These are phyloP conservation scores for Melolontha melolontha DNA, from an alignment of 2,888 invertebrate species.

Conservation along the genomic window DNA sequence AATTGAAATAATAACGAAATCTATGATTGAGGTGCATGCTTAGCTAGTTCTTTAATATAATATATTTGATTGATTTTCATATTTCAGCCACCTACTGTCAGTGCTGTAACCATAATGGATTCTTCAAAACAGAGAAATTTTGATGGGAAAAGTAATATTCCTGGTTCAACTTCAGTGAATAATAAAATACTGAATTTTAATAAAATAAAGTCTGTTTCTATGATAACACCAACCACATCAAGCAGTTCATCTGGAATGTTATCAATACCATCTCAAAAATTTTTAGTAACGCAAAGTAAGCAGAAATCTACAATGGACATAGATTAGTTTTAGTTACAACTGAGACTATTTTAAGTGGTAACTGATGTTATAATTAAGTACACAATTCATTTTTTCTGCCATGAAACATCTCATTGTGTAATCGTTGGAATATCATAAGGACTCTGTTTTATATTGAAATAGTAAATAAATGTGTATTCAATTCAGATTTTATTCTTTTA, in stretches of 20 bases:
- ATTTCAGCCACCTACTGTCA: constrained; percentile 17
- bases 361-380: constrained; percentile 1
- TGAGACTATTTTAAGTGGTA: constrained; percentile 5
- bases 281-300: constrained; percentile 15
- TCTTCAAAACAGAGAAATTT: background rate
- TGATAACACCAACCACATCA: background rate
- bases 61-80: background rate
- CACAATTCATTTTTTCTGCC: background rate
- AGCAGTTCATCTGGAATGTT: constrained; percentile 6
- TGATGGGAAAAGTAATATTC: constrained; percentile 3
- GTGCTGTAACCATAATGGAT: constrained; percentile 11
- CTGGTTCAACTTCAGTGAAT: background rate
- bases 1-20: too few species aligned
- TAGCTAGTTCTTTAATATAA: background rate
- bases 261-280: constrained; percentile 17
- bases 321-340: constrained; percentile 19
- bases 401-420: constrained; percentile 2
- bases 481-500: constrained; percentile 36
- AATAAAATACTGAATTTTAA: constrained; percentile 20
- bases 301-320: constrained; percentile 5
- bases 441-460: constrained; percentile 28
- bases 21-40: too few species aligned
- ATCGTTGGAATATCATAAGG: background rate
- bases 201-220: constrained; percentile 17
- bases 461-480: constrained; percentile 21